A percentile compares a stretch with the other conserved stretches of the same genome.
Conservation (phyloP, 1,140 invertebrate species). For the Drosophila serrata region DNA sequence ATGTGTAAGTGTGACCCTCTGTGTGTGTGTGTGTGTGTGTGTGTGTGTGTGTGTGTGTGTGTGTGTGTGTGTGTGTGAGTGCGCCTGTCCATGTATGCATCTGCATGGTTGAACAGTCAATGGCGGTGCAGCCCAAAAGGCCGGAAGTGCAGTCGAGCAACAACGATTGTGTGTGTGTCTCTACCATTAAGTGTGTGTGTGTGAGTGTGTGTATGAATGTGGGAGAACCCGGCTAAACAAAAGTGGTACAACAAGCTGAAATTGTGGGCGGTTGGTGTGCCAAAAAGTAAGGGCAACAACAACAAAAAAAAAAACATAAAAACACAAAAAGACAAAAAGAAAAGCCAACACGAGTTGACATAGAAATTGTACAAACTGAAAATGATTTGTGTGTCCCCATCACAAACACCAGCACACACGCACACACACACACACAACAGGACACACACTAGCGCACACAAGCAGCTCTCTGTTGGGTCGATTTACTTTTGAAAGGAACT, state of each 20-base stretch:
- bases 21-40: not conserved
- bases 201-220: slow-evolving; percentile 21
- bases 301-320: slow-evolving; percentile 2
- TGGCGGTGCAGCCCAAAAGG: slow-evolving; percentile 64
- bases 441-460: not conserved
- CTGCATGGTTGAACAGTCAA: slow-evolving; percentile 76
- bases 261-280: slow-evolving; percentile 16
- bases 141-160: slow-evolving; percentile 78
- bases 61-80: slow-evolving; percentile 3
- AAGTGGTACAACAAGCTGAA: slow-evolving; percentile 59
- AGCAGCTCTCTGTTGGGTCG: slow-evolving; percentile 16
- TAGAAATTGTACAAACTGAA: slow-evolving; percentile 81
- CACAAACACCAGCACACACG: slow-evolving; percentile 8
- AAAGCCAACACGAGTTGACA: slow-evolving; percentile 65
- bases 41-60: not conserved
- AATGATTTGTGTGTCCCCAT: slow-evolving; percentile 69
- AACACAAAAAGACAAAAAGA: slow-evolving; percentile 18
- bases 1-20: not conserved
- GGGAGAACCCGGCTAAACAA: slow-evolving; percentile 60
- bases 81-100: slow-evolving; percentile 19
- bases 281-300: slow-evolving; percentile 13
- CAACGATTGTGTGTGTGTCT: slow-evolving; percentile 36
- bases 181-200: not conserved
- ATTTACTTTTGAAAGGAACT: slow-evolving; percentile 1
- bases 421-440: not conserved